phyloP scores from a whole-genome alignment of 2,113 vertebrate species.

The Uropsilus gracilis region DNA sequence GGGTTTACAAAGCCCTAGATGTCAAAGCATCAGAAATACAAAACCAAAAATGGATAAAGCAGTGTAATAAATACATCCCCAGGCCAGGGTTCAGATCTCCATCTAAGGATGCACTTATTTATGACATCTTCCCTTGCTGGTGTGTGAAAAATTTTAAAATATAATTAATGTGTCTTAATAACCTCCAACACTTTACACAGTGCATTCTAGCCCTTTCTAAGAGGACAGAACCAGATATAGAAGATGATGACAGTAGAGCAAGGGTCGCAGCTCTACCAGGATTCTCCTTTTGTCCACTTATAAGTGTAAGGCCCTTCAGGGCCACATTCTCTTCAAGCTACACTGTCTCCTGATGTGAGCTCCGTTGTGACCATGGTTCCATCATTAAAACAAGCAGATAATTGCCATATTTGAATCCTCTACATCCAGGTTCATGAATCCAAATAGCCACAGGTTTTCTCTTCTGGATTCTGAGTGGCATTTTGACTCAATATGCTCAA shows the following conservation, averaged over 20 bases:
- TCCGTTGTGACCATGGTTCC: background rate
- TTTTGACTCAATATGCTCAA: background rate
- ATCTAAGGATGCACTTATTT: background rate
- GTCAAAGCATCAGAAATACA: slow-evolving; percentile 1
- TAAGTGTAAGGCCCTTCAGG: background rate
- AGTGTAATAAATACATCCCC: background rate
- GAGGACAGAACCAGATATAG: background rate
- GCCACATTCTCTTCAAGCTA: background rate
- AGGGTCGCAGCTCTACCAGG: background rate
- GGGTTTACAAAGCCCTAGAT: background rate
- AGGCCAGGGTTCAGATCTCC: background rate
- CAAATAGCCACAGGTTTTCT: background rate
- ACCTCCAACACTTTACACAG: background rate
- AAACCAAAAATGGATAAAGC: background rate
- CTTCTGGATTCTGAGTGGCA: background rate
- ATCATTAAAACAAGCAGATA: background rate
- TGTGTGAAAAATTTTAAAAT: background rate
- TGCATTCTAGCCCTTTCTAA: background rate
- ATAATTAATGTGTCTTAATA: background rate
- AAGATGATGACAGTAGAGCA: background rate
- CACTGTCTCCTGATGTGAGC: background rate
- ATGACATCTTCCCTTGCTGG: background rate
- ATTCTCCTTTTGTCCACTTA: background rate
- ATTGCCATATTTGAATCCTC: background rate
- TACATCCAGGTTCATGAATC: background rate